These are phyloP conservation scores for Druceiella hillmani DNA, from an alignment of 2,888 invertebrate genomes.

Conservation along the genomic window DNA sequence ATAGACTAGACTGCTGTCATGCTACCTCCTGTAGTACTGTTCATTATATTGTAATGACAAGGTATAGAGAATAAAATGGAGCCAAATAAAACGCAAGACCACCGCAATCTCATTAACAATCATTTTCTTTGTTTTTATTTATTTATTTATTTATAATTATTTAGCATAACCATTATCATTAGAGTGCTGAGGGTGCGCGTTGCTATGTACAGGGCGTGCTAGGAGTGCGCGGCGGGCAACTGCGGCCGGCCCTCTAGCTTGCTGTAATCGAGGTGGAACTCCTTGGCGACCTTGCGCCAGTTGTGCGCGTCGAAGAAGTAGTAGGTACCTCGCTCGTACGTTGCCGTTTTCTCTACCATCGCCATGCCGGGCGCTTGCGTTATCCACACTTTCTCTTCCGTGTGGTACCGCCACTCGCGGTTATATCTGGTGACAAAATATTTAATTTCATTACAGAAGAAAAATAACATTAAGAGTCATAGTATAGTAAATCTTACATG, in stretches of 20 bases:
- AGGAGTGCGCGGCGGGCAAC: constrained; percentile 60
- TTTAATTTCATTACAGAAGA: constrained; percentile 12
- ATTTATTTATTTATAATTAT: no score
- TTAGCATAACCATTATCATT: no score
- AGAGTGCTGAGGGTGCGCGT: constrained; percentile 28
- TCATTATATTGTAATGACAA: no score
- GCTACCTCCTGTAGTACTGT: no score
- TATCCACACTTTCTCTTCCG: constrained; percentile 98
- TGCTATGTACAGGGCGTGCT: constrained; percentile 33
- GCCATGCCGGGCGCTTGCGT: constrained; percentile 95
- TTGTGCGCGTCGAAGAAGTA: constrained; percentile 99
- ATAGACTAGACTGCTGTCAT: no score
- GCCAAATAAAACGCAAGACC: no score
- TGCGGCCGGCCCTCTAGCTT: constrained; percentile 93
- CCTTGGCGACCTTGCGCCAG: constrained; percentile 98
- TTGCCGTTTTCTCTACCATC: constrained; percentile 90
- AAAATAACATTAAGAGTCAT: constrained; percentile 10
- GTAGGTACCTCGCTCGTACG: constrained; percentile 98
- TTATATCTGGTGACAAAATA: constrained; percentile 67
- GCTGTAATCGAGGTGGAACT: constrained; percentile 98
- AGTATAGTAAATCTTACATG: no score
- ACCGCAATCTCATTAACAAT: no score
- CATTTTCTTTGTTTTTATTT: no score
- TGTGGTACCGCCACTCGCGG: constrained; percentile 99
- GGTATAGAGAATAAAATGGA: no score